Evolutionary conservation across 2,888 invertebrate genomes (phyloP).

Genomic region (Linnaemya tessellans): DNA sequence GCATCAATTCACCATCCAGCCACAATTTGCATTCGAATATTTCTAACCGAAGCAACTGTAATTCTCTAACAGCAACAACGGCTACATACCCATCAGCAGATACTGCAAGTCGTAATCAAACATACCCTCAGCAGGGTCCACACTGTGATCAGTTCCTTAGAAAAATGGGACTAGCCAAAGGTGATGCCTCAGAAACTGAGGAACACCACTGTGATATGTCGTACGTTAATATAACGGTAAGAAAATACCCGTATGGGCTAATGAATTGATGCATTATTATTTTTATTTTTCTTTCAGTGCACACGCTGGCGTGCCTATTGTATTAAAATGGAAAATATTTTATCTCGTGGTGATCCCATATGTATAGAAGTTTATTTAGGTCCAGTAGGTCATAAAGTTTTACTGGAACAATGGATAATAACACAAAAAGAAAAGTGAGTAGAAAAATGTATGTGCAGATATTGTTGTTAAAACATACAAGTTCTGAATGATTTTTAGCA

Average conservation of each 20-base stretch:
- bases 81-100: constrained; percentile 38
- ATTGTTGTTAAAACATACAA: no score
- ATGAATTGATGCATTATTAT: background rate
- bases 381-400: constrained; percentile 81
- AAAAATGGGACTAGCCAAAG: constrained; percentile 83
- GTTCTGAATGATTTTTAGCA: no score
- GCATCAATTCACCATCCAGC: constrained; percentile 55
- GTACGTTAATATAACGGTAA: constrained; percentile 83
- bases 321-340: constrained; percentile 82
- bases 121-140: constrained; percentile 82
- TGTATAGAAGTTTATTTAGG: constrained; percentile 83
- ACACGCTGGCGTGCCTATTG: constrained; percentile 83
- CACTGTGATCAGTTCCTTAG: constrained; percentile 84
- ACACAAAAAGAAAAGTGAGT: constrained; percentile 82
- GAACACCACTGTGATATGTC: constrained; percentile 84
- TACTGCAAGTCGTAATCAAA: constrained; percentile 69
- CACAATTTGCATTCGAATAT: constrained; percentile 59
- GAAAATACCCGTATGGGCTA: background rate
- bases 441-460: background rate
- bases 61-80: constrained; percentile 51
- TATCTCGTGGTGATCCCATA: constrained; percentile 81
- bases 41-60: constrained; percentile 23
- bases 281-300: constrained; percentile 77
- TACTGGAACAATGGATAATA: constrained; percentile 83
- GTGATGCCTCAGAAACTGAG: constrained; percentile 81